Evolutionary conservation across 2,113 vertebrate genomes (phyloP), one percentile per base, ranked within the genome.

Genomic region (Cyprinodon brontotheroides): DNA sequence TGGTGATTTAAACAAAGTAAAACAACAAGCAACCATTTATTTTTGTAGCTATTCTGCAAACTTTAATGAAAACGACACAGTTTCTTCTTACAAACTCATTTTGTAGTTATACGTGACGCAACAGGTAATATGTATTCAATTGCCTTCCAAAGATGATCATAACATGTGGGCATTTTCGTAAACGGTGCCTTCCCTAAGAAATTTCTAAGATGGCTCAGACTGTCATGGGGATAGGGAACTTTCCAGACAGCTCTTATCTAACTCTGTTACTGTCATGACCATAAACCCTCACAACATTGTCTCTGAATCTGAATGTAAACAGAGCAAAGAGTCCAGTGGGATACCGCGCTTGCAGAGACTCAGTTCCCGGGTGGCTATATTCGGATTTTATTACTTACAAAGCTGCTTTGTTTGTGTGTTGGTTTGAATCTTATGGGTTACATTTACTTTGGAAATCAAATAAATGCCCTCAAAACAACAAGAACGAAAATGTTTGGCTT

Each of bases 261-360:
- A 74, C 83, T 73, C 78, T 76, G 48, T 90, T 82, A 88, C 72
- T 59, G 66, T 84, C 83, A 81, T 15, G 78, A 66, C 75, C 80
- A 72, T 29, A n/a, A 17, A 62, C 14, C 72, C 7, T 29, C 39
- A 48, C 20, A 43, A 6, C 47, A 57, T 48, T 41, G 40, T 40
- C 38, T 74, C 20, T 57, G 47, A 63, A 4, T 68, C 14, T 59
- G 22, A 62, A 72, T 39, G 50, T 70, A 66, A 82, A 78, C 22
- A 68, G 43, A 63, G 14, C 61, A 17, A 53, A n/a, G n/a, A 40
- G 10, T 50, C 43, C 45, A 48, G 4, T 61, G 41, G 41, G 45
- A 74, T 53, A 41, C 29, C 14, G n/a, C 12, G 36, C 47, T n/a
- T 7, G n/a, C n/a, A n/a, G n/a, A 1, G 39, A 39, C 40, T 6